These are phyloP conservation scores for Choristoneura rosaceana DNA, from an alignment of 2,888 invertebrate species.

Conservation along the genomic window DNA sequence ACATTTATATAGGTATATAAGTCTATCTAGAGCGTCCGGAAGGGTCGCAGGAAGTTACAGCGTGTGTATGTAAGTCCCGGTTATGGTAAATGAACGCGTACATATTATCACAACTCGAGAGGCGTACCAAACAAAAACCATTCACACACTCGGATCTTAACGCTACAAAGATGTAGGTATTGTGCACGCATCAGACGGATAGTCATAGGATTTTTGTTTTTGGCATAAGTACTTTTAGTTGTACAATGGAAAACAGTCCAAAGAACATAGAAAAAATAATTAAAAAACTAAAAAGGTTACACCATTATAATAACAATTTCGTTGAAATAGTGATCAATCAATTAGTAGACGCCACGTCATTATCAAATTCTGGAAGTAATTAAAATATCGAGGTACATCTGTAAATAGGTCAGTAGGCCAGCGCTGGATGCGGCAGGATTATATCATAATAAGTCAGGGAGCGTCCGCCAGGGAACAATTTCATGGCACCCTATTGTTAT, in stretches of 20 bases:
- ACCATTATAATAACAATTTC: not conserved
- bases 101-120: constrained; percentile 2
- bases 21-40: constrained; percentile 17
- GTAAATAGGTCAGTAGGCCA: constrained; percentile 65
- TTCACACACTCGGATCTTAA: not conserved
- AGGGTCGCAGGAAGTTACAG: constrained; percentile 12
- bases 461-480: constrained; percentile 3
- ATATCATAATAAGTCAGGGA: constrained; percentile 22
- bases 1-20: not conserved
- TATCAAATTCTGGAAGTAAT: constrained; percentile 18
- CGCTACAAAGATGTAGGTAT: no score
- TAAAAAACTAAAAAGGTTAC: no score
- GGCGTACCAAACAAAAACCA: constrained; percentile 7
- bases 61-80: not conserved
- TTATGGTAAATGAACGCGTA: not conserved
- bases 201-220: no score
- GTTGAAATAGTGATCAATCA: not conserved
- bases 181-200: no score
- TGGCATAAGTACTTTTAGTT: not conserved
- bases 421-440: constrained; percentile 45
- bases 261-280: no score
- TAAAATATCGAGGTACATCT: constrained; percentile 4
- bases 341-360: not conserved
- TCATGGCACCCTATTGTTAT: not conserved
- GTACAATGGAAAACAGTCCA: no score